Evolutionary conservation across 1,140 invertebrate species (phyloP).

Genomic region (Fragariocoptes setiger): DNA sequence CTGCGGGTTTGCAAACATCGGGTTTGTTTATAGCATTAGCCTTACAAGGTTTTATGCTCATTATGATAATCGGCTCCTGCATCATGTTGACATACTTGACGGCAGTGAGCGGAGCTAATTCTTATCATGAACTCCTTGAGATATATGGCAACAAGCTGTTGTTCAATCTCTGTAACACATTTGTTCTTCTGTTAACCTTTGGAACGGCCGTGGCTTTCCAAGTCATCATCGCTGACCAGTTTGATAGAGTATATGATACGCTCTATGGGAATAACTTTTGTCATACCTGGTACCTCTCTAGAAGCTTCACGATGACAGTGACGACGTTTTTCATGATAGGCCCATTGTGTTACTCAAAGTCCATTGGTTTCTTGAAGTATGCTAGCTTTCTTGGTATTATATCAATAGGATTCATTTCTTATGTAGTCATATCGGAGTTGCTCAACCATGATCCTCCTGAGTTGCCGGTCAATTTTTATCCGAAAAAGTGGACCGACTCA

Average conservation of each 20-base stretch:
- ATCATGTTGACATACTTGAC: neutral
- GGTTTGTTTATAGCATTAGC: neutral
- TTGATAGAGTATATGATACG: neutral
- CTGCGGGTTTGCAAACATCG: neutral
- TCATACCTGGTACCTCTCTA: neutral
- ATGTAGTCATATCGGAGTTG: neutral
- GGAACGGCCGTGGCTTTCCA: neutral
- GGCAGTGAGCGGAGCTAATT: neutral
- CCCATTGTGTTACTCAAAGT: neutral
- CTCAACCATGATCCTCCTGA: neutral
- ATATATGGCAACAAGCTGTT: neutral
- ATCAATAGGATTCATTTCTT: neutral
- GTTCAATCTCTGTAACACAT: neutral
- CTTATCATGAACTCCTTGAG: neutral
- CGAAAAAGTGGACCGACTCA: neutral
- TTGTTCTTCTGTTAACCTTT: neutral
- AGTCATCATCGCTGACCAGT: neutral
- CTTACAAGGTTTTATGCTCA: neutral
- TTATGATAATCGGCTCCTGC: neutral
- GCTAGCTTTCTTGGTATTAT: neutral
- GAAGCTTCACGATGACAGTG: neutral
- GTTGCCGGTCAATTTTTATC: neutral
- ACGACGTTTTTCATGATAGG: neutral
- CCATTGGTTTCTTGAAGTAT: neutral
- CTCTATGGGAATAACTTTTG: neutral